Evolutionary conservation across 2,888 invertebrate genomes (phyloP), one percentile per base, ranked within the genome.

Genomic region (Tinea trinotella): DNA sequence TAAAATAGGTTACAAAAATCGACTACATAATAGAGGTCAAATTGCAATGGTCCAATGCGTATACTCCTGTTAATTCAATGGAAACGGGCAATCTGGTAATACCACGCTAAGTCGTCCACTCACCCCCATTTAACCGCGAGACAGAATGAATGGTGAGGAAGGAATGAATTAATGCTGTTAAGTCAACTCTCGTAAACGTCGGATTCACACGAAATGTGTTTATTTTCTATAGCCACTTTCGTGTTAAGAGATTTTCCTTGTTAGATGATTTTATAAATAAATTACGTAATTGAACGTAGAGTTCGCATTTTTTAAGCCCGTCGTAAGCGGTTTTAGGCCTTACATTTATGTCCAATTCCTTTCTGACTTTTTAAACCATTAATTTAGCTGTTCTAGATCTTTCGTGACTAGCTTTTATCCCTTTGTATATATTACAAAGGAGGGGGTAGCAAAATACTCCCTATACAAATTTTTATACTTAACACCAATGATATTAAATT

Each of bases 161-260:
- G 61, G 70, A 74, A 76, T 76, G 69, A 74, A 75, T 77, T 73
- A 71, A 74, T 65, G 64, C 62, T 65, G 62, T 70, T 70, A 66
- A 50, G 50, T 13, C 24, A 50, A 18, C 17, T 50, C 50, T 46
- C 24, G 22, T 50, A 18, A 50, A 24, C 50, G 24, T 9, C 13
- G 40, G 40, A n/a, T 46, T 46, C 15, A 19, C 46, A 24, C 17
- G 19, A 48, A 48, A 48, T 48, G 3, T 48, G 48, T 48, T 48
- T 48, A 48, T 48, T 48, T 48, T 48, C 48, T 30, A 30, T 7
- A 30, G 30, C 9, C 30, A 2, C 40, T 40, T 13, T 17, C 40
- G 40, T 40, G 40, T 40, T 40, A 4, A 13, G n/a, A 2, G 40
- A 15, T 40, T 40, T n/a, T 13, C 40, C 30, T 30, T 7, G 30